Percentiles rank a stretch among this genome's conserved stretches.
Evolutionary conservation across 92 coral and sea anemone species (phyloP).

Genomic region (Scolanthus callimorphus): DNA sequence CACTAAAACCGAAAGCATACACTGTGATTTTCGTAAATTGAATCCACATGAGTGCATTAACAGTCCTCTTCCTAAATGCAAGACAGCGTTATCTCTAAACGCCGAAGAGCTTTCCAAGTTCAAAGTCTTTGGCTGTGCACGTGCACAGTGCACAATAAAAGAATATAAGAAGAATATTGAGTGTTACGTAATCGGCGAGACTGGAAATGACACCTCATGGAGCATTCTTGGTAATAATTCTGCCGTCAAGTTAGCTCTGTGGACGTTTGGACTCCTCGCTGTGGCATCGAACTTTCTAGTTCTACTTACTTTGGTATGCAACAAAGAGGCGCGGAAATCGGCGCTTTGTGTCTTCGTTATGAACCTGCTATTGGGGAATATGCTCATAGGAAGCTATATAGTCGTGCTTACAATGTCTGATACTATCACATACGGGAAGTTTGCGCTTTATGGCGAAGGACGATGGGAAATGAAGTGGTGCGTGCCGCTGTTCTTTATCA

Average conservation of each 20-base stretch:
- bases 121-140: slow-evolving; percentile 52
- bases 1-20: slow-evolving; percentile 54
- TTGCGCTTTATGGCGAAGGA: slow-evolving; percentile 63
- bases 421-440: slow-evolving; percentile 66
- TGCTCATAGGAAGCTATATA: slow-evolving; percentile 65
- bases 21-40: slow-evolving; percentile 64
- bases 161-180: slow-evolving; percentile 31
- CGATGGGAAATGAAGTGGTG: slow-evolving; percentile 71
- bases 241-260: slow-evolving; percentile 76
- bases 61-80: slow-evolving; percentile 43
- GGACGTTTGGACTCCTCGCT: slow-evolving; percentile 88
- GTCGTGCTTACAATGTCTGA: slow-evolving; percentile 75
- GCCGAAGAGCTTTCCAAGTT: slow-evolving; percentile 54
- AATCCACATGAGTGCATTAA: slow-evolving; percentile 59
- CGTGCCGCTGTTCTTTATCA: slow-evolving; percentile 73
- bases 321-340: slow-evolving; percentile 66
- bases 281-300: slow-evolving; percentile 76
- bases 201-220: slow-evolving; percentile 49
- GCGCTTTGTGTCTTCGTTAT: slow-evolving; percentile 80
- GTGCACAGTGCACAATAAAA: slow-evolving; percentile 62
- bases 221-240: slow-evolving; percentile 79
- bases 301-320: slow-evolving; percentile 62
- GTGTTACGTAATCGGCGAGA: slow-evolving; percentile 32
- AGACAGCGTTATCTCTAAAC: slow-evolving; percentile 38
- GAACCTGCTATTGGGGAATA: slow-evolving; percentile 75